A percentile compares a stretch with the other conserved stretches of the same genome.
Evolutionary conservation across 30 jellyfish, hydroid and myxozoan species (phyloP).

Genomic region (Hydra vulgaris): DNA sequence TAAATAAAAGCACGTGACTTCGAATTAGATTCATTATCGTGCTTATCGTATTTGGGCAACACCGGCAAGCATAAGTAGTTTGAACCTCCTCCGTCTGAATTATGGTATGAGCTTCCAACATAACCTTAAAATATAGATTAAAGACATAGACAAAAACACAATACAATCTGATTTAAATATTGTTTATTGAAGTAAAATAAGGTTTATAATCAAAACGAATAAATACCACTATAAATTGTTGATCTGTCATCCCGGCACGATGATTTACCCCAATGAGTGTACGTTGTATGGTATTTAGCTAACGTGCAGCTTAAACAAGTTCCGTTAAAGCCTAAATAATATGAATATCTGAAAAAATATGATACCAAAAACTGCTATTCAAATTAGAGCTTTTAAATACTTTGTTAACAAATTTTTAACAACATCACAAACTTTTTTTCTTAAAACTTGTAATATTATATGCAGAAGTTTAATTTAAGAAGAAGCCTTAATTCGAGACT

Average conservation of each 20-base stretch:
- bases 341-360: no score
- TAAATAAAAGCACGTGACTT: conserved; percentile 41
- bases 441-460: no score
- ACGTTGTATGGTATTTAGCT: conserved; percentile 28
- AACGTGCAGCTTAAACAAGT: conserved; percentile 42
- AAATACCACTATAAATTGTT: conserved; percentile 31
- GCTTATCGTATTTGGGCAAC: conserved; percentile 35
- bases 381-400: no score
- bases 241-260: conserved; percentile 57
- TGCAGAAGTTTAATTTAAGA: no score
- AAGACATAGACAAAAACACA: no score
- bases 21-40: conserved; percentile 19
- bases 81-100: conserved; percentile 87
- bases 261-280: conserved; percentile 81
- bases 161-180: no score
- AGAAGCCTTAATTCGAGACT: no score
- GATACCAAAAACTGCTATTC: no score
- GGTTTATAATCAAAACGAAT: neutral
- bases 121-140: conserved; percentile 35
- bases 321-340: conserved; percentile 51
- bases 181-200: no score
- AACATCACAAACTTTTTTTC: no score
- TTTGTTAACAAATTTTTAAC: no score
- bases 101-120: conserved; percentile 79
- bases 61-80: conserved; percentile 83